These are phyloP conservation scores for Pterocles burchelli DNA, from an alignment of 2,113 vertebrate genomes.

Conservation along the genomic window DNA sequence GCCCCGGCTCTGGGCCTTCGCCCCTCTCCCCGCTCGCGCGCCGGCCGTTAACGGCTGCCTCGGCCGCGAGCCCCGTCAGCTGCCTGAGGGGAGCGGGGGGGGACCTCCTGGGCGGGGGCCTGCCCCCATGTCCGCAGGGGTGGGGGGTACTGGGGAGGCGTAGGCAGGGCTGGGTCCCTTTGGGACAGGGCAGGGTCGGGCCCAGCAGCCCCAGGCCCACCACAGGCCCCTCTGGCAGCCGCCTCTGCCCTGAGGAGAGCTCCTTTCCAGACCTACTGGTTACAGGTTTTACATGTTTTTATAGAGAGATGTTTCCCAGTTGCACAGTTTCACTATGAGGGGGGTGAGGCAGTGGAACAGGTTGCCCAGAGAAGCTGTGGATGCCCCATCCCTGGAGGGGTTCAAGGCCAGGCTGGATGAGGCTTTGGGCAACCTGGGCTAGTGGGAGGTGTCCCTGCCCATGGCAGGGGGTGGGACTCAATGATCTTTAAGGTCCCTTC, in stretches of 20 bases:
- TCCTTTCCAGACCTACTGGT: neutral
- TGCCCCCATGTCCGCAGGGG: neutral
- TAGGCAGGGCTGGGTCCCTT: neutral
- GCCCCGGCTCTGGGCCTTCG: too few species aligned
- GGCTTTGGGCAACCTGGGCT: too few species aligned
- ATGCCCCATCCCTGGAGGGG: too few species aligned
- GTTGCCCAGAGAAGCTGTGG: too few species aligned
- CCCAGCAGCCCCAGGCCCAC: neutral
- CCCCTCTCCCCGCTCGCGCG: neutral
- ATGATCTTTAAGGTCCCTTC: too few species aligned
- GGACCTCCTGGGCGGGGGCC: neutral
- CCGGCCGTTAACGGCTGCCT: neutral
- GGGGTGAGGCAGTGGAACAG: too few species aligned
- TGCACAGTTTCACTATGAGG: too few species aligned
- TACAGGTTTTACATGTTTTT: too few species aligned
- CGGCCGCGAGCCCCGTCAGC: neutral
- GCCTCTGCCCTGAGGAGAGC: neutral
- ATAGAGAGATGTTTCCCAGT: fast-evolving
- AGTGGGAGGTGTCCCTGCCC: too few species aligned
- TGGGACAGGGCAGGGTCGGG: neutral
- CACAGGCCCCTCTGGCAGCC: neutral
- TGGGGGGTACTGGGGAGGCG: neutral
- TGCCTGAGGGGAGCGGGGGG: neutral
- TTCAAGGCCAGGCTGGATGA: too few species aligned
- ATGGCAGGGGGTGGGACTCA: too few species aligned